Percentiles rank a stretch among this genome's conserved stretches.
Evolutionary conservation across 2,113 vertebrate species (phyloP).

Genomic region (Carassius carassius): DNA sequence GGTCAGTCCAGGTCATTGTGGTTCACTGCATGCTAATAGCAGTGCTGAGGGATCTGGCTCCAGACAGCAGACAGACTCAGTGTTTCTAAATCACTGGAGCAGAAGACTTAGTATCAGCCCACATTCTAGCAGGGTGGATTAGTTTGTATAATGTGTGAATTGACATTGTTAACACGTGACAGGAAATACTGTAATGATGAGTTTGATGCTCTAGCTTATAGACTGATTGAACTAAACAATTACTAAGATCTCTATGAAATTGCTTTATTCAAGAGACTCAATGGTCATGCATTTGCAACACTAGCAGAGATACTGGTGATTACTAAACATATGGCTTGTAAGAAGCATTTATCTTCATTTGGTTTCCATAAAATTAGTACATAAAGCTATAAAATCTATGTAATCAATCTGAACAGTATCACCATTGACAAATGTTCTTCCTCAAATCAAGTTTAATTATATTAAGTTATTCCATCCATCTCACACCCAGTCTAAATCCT

Average conservation of each 20-base stretch:
- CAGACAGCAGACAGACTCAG: slow-evolving; percentile 34
- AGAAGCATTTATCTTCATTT: not conserved
- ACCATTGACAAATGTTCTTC: not conserved
- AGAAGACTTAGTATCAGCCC: slow-evolving; percentile 33
- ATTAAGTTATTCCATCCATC: not conserved
- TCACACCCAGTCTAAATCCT: not conserved
- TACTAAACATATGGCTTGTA: no score
- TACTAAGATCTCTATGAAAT: no score
- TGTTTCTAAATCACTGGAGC: slow-evolving; percentile 48
- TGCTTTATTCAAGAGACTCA: no score
- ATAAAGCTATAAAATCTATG: not conserved
- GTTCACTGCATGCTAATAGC: slow-evolving; percentile 53
- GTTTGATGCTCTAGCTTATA: not conserved
- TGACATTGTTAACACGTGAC: not conserved
- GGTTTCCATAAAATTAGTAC: not conserved
- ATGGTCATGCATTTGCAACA: no score
- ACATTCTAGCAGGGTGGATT: slow-evolving; percentile 12
- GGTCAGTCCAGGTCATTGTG: slow-evolving; percentile 56
- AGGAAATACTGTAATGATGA: not conserved
- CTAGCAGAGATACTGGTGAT: no score
- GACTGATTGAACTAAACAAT: no score
- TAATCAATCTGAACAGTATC: slow-evolving; percentile 12
- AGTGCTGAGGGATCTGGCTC: slow-evolving; percentile 57
- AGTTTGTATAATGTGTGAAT: slow-evolving; percentile 1
- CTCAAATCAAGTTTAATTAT: slow-evolving; percentile 17